phyloP scores from a whole-genome alignment of 1,140 invertebrate genomes.

The Ceratina japonica region DNA sequence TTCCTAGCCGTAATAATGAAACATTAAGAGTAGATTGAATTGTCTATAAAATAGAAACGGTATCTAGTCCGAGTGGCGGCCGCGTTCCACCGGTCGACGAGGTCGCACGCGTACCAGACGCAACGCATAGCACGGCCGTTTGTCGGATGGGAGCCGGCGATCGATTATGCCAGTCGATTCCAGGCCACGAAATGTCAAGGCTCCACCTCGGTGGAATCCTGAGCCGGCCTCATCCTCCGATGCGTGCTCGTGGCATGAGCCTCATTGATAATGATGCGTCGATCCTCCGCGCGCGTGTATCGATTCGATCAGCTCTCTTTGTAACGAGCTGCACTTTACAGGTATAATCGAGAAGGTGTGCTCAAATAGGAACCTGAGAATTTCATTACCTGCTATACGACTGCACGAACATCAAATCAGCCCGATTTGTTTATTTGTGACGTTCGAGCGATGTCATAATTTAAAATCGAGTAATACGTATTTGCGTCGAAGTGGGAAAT shows the following conservation, averaged over 20 bases:
- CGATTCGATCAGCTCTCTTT: conserved; percentile 48
- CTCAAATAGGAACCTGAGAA: not conserved
- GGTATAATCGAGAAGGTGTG: conserved; percentile 13
- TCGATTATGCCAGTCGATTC: conserved; percentile 74
- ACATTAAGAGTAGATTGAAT: too few relatives aligned
- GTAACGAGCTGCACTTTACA: not conserved
- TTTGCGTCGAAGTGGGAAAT: too few relatives aligned
- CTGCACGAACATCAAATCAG: too few relatives aligned
- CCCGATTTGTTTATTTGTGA: too few relatives aligned
- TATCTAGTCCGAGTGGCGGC: conserved; percentile 39
- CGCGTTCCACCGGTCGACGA: conserved; percentile 50
- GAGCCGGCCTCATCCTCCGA: conserved; percentile 59
- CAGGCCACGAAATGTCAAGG: conserved; percentile 76
- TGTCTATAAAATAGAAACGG: not conserved
- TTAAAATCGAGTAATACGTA: too few relatives aligned
- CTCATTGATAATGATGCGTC: conserved; percentile 45
- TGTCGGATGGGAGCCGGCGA: conserved; percentile 69
- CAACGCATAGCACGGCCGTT: conserved; percentile 69
- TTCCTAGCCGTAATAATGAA: too few relatives aligned
- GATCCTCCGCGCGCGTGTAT: conserved; percentile 27
- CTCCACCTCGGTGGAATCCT: conserved; percentile 70
- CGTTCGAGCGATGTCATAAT: too few relatives aligned
- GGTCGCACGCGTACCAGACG: conserved; percentile 59
- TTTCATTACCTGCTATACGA: not conserved
- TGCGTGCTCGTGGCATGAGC: conserved; percentile 29